Conservation (phyloP, 2,113 vertebrate genomes). For the Anoplopoma fimbria region DNA sequence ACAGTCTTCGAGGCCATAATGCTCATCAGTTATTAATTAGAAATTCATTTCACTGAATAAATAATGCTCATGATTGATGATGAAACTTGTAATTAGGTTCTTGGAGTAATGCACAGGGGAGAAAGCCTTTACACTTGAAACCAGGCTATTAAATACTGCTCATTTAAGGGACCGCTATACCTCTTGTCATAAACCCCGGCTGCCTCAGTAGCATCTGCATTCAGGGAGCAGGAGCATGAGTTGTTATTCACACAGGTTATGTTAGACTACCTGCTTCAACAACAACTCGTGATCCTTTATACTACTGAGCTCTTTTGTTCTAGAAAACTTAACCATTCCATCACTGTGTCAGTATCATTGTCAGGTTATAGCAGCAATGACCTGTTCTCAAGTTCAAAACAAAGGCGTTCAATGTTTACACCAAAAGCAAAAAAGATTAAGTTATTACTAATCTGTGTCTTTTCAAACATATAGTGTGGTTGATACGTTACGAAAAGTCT, state of each 20-base stretch:
- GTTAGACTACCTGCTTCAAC: slow-evolving; percentile 54
- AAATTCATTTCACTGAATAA: slow-evolving; percentile 99
- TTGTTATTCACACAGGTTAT: slow-evolving; percentile 60
- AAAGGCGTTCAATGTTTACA: slow-evolving; percentile 21
- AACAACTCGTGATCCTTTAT: slow-evolving; percentile 46
- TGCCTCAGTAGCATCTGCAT: slow-evolving; percentile 66
- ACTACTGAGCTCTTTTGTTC: slow-evolving; percentile 49
- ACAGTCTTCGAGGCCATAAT: slow-evolving; percentile 97
- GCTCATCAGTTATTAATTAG: slow-evolving; percentile 99
- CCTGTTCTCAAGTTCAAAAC: slow-evolving; percentile 39
- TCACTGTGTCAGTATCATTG: neutral
- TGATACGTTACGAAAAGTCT: slow-evolving; percentile 89
- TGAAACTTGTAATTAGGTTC: slow-evolving; percentile 98
- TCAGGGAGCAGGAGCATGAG: slow-evolving; percentile 56
- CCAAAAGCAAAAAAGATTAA: slow-evolving; percentile 85
- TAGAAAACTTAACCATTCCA: slow-evolving; percentile 47
- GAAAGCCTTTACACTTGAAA: slow-evolving; percentile 87
- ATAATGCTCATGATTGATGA: slow-evolving; percentile 99
- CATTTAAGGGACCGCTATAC: slow-evolving; percentile 83
- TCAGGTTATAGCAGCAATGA: slow-evolving; percentile 42
- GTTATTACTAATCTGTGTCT: slow-evolving; percentile 46
- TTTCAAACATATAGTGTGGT: slow-evolving; percentile 83
- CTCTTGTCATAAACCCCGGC: slow-evolving; percentile 76
- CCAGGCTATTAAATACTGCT: slow-evolving; percentile 87
- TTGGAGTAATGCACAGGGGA: slow-evolving; percentile 90